Evolutionary conservation across 1,140 invertebrate species (phyloP).

Genomic region (Atta colombica): DNA sequence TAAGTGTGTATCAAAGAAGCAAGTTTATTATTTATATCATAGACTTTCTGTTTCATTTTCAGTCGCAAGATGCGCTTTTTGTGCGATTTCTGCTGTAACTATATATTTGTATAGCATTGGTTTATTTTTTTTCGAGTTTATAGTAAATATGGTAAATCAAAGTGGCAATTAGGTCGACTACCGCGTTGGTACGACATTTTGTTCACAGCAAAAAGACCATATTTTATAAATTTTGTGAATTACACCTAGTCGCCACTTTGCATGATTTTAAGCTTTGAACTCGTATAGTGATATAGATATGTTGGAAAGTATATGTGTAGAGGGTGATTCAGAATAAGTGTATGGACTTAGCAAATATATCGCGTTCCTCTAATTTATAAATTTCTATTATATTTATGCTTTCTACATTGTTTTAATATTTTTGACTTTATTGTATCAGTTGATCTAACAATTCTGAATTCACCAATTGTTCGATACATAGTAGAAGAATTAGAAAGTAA

Average conservation of each 20-base stretch:
- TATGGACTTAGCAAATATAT: conserved; percentile 46
- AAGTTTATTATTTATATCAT: conserved; percentile 37
- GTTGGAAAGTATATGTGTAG: conserved; percentile 25
- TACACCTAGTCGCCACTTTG: conserved; percentile 62
- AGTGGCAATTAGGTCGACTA: conserved; percentile 57
- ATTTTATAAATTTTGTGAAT: conserved; percentile 64
- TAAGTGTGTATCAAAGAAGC: conserved; percentile 61
- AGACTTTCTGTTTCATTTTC: conserved; percentile 35
- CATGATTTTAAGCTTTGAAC: conserved; percentile 55
- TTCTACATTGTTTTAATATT: conserved; percentile 56
- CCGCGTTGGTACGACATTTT: conserved; percentile 59
- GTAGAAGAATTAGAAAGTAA: conserved; percentile 56
- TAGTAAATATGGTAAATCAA: conserved; percentile 44
- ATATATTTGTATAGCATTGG: conserved; percentile 45
- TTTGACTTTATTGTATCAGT: conserved; percentile 44
- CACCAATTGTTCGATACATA: conserved; percentile 40
- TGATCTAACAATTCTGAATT: conserved; percentile 45
- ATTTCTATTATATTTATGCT: conserved; percentile 60
- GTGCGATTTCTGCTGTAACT: conserved; percentile 35
- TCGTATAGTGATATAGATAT: conserved; percentile 40
- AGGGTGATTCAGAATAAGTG: conserved; percentile 51
- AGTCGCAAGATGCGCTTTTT: conserved; percentile 35
- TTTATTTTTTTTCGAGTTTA: conserved; percentile 38
- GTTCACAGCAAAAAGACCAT: conserved; percentile 43
- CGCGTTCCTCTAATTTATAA: conserved; percentile 63